Conservation (phyloP, 2,113 vertebrate species). For the Anoplopoma fimbria region DNA sequence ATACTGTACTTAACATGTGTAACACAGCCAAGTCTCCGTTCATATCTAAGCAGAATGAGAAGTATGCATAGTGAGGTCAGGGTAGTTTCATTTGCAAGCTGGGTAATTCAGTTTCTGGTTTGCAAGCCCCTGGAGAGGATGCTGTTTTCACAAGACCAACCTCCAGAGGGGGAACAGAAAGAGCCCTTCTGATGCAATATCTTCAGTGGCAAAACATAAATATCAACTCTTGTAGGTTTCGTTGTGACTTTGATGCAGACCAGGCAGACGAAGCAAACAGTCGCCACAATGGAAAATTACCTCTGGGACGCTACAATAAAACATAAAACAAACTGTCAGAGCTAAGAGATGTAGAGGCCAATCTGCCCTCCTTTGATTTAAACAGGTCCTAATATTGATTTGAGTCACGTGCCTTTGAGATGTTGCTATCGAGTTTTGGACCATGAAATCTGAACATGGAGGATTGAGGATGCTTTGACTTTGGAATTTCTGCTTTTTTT, state of each 20-base stretch:
- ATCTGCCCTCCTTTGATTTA: constrained; percentile 38
- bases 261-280: constrained; percentile 48
- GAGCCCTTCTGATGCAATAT: constrained; percentile 47
- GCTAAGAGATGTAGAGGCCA: constrained; percentile 8
- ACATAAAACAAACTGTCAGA: constrained; percentile 38
- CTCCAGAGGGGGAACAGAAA: constrained; percentile 38
- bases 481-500: constrained; percentile 14
- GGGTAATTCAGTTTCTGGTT: constrained; percentile 57
- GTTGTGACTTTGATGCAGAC: constrained; percentile 8
- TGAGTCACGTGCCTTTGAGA: constrained; percentile 36
- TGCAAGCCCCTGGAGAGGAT: constrained; percentile 58
- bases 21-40: neutral
- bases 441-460: constrained; percentile 26
- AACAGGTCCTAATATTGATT: constrained; percentile 38
- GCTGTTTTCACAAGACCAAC: constrained; percentile 49
- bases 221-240: neutral
- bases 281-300: constrained; percentile 45
- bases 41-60: constrained; percentile 23
- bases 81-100: constrained; percentile 41
- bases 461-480: constrained; percentile 37
- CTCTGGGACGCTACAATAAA: constrained; percentile 34
- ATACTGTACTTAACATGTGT: neutral
- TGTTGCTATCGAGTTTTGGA: constrained; percentile 24
- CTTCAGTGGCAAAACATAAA: constrained; percentile 36
- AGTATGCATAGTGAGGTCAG: constrained; percentile 41